These are phyloP conservation scores for Alcis repandata DNA, from an alignment of 2,888 invertebrate species.

Conservation along the genomic window DNA sequence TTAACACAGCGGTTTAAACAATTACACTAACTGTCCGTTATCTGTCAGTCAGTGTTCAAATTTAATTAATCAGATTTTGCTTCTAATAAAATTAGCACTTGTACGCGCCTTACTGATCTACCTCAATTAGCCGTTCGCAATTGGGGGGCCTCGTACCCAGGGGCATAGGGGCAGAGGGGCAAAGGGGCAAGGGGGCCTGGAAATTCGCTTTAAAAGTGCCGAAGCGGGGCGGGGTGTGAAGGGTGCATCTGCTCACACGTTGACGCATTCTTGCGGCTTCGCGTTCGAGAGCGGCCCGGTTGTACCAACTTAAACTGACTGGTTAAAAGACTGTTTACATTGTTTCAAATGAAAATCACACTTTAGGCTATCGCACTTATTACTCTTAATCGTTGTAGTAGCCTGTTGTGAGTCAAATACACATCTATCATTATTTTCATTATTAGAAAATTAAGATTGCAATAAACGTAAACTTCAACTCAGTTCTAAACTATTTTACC, in stretches of 20 bases:
- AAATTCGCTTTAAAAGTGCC: conserved; percentile 62
- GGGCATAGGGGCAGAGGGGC: not conserved
- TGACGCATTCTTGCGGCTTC: conserved; percentile 84
- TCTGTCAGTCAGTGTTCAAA: too few relatives aligned
- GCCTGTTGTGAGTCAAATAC: too few relatives aligned
- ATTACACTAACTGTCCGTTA: too few relatives aligned
- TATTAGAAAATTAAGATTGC: too few relatives aligned
- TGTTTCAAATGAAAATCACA: not conserved
- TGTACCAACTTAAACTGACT: conserved; percentile 41
- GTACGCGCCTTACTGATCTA: conserved; percentile 32
- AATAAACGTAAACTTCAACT: too few relatives aligned
- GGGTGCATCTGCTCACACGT: conserved; percentile 76
- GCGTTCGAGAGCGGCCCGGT: conserved; percentile 58
- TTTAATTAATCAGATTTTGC: not conserved
- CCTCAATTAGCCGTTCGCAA: conserved; percentile 46
- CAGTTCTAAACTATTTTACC: too few relatives aligned
- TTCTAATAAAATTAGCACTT: conserved; percentile 25
- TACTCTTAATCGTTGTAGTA: too few relatives aligned
- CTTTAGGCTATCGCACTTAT: too few relatives aligned
- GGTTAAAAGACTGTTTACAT: conserved; percentile 36
- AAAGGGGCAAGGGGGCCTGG: conserved; percentile 38
- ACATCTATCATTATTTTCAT: too few relatives aligned
- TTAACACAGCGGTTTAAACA: too few relatives aligned
- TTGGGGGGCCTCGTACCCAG: conserved; percentile 40
- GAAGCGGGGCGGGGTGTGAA: conserved; percentile 44